Evolutionary conservation across 2,888 invertebrate species (phyloP).

Genomic region (Calliopum simillimum): DNA sequence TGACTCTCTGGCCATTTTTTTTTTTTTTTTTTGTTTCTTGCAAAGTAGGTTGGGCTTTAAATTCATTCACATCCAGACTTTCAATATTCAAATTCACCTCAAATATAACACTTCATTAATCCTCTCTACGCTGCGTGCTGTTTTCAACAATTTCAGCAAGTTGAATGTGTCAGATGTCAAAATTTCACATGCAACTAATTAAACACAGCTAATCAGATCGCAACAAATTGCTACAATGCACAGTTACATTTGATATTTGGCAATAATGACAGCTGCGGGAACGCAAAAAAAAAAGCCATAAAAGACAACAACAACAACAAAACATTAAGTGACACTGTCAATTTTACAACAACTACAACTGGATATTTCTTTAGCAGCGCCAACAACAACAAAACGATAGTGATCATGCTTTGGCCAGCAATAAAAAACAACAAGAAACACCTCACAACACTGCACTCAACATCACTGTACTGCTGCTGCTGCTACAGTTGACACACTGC

Average conservation of each 20-base stretch:
- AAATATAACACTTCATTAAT: no score
- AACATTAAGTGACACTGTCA: slow-evolving; percentile 62
- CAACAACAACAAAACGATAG: slow-evolving; percentile 39
- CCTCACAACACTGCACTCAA: slow-evolving; percentile 35
- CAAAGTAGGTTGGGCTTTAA: no score
- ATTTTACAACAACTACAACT: slow-evolving; percentile 37
- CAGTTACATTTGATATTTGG: slow-evolving; percentile 32
- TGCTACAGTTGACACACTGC: slow-evolving; percentile 59
- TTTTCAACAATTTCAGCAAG: neutral
- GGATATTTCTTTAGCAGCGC: slow-evolving; percentile 31
- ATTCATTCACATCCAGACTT: no score
- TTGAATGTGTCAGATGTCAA: slow-evolving; percentile 11
- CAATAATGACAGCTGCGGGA: slow-evolving; percentile 32
- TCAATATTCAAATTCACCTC: no score
- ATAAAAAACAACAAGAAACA: neutral
- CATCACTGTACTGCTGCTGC: slow-evolving; percentile 37
- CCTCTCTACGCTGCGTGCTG: neutral
- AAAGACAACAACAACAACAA: slow-evolving; percentile 14
- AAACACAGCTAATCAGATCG: slow-evolving; percentile 45
- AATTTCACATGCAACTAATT: slow-evolving; percentile 45
- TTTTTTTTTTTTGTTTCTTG: no score
- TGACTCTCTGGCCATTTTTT: no score
- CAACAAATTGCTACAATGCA: slow-evolving; percentile 46
- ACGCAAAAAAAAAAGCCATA: neutral
- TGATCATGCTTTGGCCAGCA: slow-evolving; percentile 39